A percentile compares a stretch with the other conserved stretches of the same genome.
These are phyloP conservation scores for Vireo griseus DNA, from an alignment of 2,797 vertebrate species.

Conservation along the genomic window DNA sequence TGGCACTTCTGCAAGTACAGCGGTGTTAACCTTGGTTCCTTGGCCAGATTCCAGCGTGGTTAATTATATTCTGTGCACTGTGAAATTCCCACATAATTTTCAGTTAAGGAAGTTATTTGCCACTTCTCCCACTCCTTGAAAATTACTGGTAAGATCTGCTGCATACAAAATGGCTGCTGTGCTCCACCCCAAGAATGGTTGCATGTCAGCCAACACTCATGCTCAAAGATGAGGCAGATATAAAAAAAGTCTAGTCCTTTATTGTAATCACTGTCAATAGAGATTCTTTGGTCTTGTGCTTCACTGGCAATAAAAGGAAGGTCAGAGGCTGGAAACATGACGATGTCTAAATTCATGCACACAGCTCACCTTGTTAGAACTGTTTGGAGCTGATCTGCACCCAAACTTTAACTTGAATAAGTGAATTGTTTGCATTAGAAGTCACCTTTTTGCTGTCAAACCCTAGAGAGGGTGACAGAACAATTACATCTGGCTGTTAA, in stretches of 20 bases:
- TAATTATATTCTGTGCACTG: conserved; percentile 51
- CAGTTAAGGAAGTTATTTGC: conserved; percentile 47
- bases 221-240: neutral
- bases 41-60: conserved; percentile 32
- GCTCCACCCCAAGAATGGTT: neutral
- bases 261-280: neutral
- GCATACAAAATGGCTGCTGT: conserved; percentile 26
- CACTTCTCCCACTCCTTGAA: conserved; percentile 35
- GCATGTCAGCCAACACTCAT: neutral
- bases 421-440: neutral
- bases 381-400: neutral
- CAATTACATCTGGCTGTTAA: neutral
- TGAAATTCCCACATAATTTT: conserved; percentile 62
- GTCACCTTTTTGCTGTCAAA: neutral
- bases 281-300: neutral
- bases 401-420: neutral
- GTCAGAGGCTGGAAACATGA: neutral
- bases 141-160: neutral
- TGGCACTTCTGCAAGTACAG: conserved; percentile 32
- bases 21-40: conserved; percentile 9
- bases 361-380: neutral
- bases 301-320: neutral
- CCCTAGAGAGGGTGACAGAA: neutral
- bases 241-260: neutral
- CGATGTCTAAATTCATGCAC: neutral